Base-by-base conservation (phyloP, 2,113 vertebrate genomes). In the Probosciger aterrimus region DNA sequence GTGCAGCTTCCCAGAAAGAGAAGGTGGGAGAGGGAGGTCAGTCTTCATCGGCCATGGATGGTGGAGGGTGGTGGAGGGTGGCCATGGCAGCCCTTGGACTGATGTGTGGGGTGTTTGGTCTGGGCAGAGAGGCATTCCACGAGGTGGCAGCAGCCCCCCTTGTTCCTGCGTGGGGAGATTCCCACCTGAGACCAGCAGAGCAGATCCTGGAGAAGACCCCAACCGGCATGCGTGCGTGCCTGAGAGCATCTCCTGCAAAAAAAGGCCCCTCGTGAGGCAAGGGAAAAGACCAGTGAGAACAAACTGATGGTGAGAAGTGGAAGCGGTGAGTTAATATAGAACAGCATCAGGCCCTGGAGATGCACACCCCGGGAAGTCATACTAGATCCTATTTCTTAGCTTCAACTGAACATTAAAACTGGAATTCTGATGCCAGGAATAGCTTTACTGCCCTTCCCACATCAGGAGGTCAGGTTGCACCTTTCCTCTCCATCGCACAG, bases 91-190 rank as follows among this genome's bases (percentile, higher is more conserved):
- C 22, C 33, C 33, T 59, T 33, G 23, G 33, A 15, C 33, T 59
- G 43, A 44, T 44, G 43, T 44, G 3, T 5, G 73, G 22, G 67
- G 14, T 10, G 52, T 35, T 73, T 0, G 11, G n/a, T 8, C 24
- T 1, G 30, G 90, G 81, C 25, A 16, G 63, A 83, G 14, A 55
- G 3, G 65, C 5, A 1, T 28, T 88, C 96, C 96, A 93, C 82
- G 93, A 93, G 95, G 53, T 95, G 96, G 95, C 96, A 96, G 95
- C 95, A 96, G 96, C 71, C 4, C n/a, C 85, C 49, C 62, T 89
- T 70, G 39, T 71, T 82, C 67, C 88, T 18, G 43, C 12, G 43
- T 4, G 86, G 78, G 75, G 70, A 20, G 16, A 23, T 20, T 9
- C 2, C 65, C 6, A 0, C 14, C 7, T 8, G 0, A 4, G 18